phyloP scores from a whole-genome alignment of 2,888 invertebrate species.

The Cataglyphis altisquamis region DNA sequence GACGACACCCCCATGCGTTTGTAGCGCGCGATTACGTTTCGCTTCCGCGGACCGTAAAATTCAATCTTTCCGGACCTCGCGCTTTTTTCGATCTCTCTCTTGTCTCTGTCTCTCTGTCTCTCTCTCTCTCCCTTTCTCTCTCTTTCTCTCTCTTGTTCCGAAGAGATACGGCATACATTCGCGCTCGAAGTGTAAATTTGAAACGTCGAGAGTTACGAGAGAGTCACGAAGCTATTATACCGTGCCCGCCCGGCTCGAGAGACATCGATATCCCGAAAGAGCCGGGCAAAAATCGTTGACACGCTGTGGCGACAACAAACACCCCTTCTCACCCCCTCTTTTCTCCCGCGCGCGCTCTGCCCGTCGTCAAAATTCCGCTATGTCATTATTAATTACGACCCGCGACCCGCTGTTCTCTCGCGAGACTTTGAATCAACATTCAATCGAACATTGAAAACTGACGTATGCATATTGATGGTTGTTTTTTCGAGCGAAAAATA shows the following conservation, averaged over 20 bases:
- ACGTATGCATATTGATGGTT: slow-evolving; percentile 24
- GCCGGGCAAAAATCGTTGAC: slow-evolving; percentile 1
- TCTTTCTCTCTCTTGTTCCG: slow-evolving; percentile 16
- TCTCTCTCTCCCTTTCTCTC: slow-evolving; percentile 14
- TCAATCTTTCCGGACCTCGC: slow-evolving; percentile 48
- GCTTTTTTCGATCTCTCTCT: slow-evolving; percentile 9
- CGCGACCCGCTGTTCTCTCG: neutral
- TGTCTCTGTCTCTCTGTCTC: slow-evolving; percentile 4
- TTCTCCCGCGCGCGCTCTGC: neutral
- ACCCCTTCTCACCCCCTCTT: no score
- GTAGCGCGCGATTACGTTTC: slow-evolving; percentile 46
- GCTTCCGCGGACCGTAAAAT: slow-evolving; percentile 50
- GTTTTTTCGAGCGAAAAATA: neutral
- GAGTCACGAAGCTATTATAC: neutral
- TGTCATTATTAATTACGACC: slow-evolving; percentile 30
- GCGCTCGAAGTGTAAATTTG: slow-evolving; percentile 26
- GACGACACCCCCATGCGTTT: slow-evolving; percentile 38
- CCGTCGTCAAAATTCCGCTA: slow-evolving; percentile 1
- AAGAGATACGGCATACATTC: neutral
- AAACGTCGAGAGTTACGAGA: slow-evolving; percentile 24
- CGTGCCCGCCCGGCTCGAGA: neutral
- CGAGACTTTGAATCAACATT: slow-evolving; percentile 36
- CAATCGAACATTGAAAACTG: slow-evolving; percentile 26
- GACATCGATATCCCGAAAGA: slow-evolving; percentile 29
- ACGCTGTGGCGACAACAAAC: neutral